Evolutionary conservation across 2,888 invertebrate genomes (phyloP), one percentile per base, ranked within the genome.

Genomic region (Gnatocerus cornutus): DNA sequence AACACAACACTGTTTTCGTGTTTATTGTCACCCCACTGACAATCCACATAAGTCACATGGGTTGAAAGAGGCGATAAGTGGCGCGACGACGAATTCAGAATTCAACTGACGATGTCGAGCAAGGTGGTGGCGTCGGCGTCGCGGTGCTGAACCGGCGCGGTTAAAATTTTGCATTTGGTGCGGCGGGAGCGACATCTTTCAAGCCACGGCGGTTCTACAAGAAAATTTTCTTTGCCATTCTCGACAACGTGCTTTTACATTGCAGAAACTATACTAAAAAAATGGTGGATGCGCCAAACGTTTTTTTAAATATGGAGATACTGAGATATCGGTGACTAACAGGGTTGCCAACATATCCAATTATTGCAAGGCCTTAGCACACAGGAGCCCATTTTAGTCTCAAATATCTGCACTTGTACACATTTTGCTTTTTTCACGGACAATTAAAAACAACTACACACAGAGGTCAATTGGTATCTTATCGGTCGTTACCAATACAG

Each of bases 51-150:
- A 68, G 68, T 68, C 68, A 68, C 68, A 68, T 68, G 68, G 43
- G 21, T 58, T 48, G 27, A 46, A 10, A 21, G 39, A 43, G 33
- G 16, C 52, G 33, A 53, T 62, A 33, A 66, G 62, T 67, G 61
- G 52, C 66, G 56, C 70, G 66, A 67, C 66, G 62, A 9, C 65
- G 69, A 43, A 45, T 56, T 46, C 69, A 58, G 55, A 67, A 41
- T 62, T 37, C 56, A 72, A 76, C 76, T 74, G 71, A 66, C 66
- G 62, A 30, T 71, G 69, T 9, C 37, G 48, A 37, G 67, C 53
- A 68, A 68, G 71, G 69, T 56, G 66, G 70, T 70, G 61, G 69
- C 71, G 71, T 67, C 74, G 66, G 45, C 72, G 71, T 68, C 73
- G 68, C 71, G 74, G 69, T 65, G 74, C 56, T 63, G 70, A 64